A percentile compares a stretch with the other conserved stretches of the same genome.
phyloP scores from a whole-genome alignment of 2,113 vertebrate genomes.

The Rostratula benghalensis region DNA sequence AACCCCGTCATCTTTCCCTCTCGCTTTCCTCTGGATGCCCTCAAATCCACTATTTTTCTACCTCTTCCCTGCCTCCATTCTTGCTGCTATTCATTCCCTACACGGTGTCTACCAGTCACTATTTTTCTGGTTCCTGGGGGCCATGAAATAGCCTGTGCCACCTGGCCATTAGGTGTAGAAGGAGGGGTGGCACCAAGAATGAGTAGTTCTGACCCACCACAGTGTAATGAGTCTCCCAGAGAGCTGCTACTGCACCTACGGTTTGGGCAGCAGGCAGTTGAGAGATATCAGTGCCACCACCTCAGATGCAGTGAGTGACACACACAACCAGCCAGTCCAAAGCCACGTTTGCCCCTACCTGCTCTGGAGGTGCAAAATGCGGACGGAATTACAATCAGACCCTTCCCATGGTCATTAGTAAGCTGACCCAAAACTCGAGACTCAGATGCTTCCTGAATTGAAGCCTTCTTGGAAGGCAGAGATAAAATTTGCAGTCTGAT shows the following conservation, averaged over 20 bases:
- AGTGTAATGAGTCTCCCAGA: accelerated
- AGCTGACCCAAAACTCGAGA: background rate
- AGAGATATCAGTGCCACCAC: background rate
- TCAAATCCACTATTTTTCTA: background rate
- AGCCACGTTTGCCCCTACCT: background rate
- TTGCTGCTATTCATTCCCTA: background rate
- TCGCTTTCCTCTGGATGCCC: background rate
- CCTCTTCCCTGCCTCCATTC: background rate
- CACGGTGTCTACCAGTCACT: background rate
- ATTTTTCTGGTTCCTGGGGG: background rate
- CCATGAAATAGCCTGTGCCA: background rate
- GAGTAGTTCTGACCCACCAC: background rate
- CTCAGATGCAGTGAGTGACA: background rate
- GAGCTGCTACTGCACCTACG: background rate
- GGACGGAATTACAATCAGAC: background rate
- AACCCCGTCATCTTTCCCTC: background rate
- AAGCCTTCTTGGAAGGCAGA: background rate
- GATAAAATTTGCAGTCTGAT: background rate
- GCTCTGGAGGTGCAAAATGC: background rate
- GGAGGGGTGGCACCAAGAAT: background rate
- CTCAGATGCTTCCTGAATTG: background rate
- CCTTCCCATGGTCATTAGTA: background rate
- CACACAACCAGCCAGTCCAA: accelerated
- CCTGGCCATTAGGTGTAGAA: background rate
- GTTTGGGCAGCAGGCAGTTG: background rate